Base-by-base conservation (phyloP, 1,140 invertebrate species). In the Zaprionus ghesquierei region DNA sequence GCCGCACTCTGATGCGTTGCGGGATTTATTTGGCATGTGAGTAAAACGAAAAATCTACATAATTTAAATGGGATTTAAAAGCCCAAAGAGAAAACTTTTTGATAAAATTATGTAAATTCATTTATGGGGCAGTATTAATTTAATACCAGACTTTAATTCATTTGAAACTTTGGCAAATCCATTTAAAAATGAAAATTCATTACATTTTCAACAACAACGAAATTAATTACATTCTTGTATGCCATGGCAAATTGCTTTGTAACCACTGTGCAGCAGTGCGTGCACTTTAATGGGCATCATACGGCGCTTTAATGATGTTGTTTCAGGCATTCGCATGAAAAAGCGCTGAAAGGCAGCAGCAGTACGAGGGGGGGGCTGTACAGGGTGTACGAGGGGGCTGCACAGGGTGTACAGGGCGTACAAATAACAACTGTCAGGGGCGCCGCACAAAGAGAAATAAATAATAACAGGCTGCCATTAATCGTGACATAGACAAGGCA, bases 401-500 rank as follows among this genome's bases (percentile, higher is more conserved):
- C 1, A 44, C 38, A 13, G 33, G 33, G 33, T 2, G 13, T 35
- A 35, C 38, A 20, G 41, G 18, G 41, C 41, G 8, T 46, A 46
- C 41, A 20, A 44, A 68, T 60, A 73, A 71, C 31, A 72, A 72
- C 63, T 68, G 69, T 66, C 69, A 61, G 51, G 29, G 25, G 31
- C 70, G 50, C 27, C 69, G 50, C 50, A 61, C 35, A 69, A 72
- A 65, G 69, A 44, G 53, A 70, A 72, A 72, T 72, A 72, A 73
- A 73, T 73, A 73, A 69, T 60, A 61, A 69, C n/a, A 69, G 70
- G 38, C 50, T 56, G 41, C 70, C 64, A 73, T 73, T 73, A 73
- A 73, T 73, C 64, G 70, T 68, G 70, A 73, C 70, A 73, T 55
- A 73, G 70, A 73, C 70, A 73, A 61, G 64, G 27, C 56, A 59